Evolutionary conservation across 2,888 invertebrate genomes (phyloP).

Genomic region (Chloroclysta siterata): DNA sequence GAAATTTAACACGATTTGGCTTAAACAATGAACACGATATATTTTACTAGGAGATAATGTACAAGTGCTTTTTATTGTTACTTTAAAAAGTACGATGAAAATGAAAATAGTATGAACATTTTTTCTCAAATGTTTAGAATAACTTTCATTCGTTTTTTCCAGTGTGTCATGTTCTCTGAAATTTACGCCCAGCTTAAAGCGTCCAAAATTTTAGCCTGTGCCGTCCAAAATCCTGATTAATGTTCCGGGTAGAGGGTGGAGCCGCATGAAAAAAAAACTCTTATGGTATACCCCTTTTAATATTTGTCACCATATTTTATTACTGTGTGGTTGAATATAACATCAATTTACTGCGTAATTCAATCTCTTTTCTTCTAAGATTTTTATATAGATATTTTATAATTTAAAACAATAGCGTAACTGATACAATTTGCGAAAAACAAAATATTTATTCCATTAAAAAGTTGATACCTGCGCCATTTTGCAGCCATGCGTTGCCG

Average conservation of each 20-base stretch:
- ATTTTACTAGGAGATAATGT: neutral
- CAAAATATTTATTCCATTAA: neutral
- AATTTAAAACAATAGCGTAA: too few relatives aligned
- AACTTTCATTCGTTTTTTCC: conserved; percentile 69
- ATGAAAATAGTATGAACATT: conserved; percentile 4
- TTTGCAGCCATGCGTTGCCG: conserved; percentile 24
- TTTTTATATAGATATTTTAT: neutral
- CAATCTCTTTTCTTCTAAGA: neutral
- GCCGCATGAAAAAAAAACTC: conserved; percentile 64
- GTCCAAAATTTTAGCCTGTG: conserved; percentile 86
- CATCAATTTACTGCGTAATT: neutral
- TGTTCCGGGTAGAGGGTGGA: conserved; percentile 73
- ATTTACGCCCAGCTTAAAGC: conserved; percentile 83
- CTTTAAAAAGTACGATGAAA: neutral
- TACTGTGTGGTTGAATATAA: conserved; percentile 39
- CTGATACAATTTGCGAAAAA: too few relatives aligned
- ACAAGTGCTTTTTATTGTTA: neutral
- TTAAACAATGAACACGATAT: neutral
- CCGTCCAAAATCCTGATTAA: conserved; percentile 89
- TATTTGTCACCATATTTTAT: conserved; percentile 59
- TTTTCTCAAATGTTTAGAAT: conserved; percentile 57
- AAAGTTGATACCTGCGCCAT: conserved; percentile 3
- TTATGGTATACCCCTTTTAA: conserved; percentile 62
- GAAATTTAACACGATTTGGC: conserved; percentile 35
- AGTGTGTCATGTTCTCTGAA: conserved; percentile 79